phyloP scores from a whole-genome alignment of 2,888 invertebrate genomes.

The Rhamphomyia laevipes region DNA sequence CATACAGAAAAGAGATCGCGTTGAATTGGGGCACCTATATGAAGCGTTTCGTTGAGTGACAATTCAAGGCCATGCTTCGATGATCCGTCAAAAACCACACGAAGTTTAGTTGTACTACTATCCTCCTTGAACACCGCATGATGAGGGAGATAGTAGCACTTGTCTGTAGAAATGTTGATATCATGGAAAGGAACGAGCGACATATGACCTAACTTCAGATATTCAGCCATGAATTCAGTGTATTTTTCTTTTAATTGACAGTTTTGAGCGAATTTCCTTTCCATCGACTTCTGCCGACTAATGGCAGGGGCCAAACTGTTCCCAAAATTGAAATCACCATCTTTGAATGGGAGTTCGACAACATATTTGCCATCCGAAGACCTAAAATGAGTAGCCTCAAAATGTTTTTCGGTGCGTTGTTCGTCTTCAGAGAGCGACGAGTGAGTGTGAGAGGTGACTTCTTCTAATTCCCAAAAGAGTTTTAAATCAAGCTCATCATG shows the following conservation, averaged over 20 bases:
- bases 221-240: slow-evolving; percentile 11
- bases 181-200: slow-evolving; percentile 4
- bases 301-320: slow-evolving; percentile 7
- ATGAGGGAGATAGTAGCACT: slow-evolving; percentile 12
- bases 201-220: slow-evolving; percentile 14
- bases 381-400: slow-evolving; percentile 4
- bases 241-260: slow-evolving; percentile 7
- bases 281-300: slow-evolving; percentile 9
- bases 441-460: too few species aligned
- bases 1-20: slow-evolving; percentile 7
- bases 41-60: slow-evolving; percentile 9
- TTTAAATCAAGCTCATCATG: too few species aligned
- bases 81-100: slow-evolving; percentile 12
- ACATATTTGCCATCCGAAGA: slow-evolving; percentile 9
- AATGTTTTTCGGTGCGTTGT: too few species aligned
- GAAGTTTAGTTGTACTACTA: slow-evolving; percentile 11
- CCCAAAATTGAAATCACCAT: slow-evolving; percentile 3
- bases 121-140: slow-evolving; percentile 14
- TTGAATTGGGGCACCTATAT: slow-evolving; percentile 7
- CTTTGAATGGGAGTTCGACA: slow-evolving; percentile 8
- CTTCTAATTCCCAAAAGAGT: too few species aligned
- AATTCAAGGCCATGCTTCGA: background rate
- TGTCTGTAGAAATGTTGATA: slow-evolving; percentile 1
- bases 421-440: too few species aligned
- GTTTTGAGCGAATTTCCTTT: slow-evolving; percentile 8